Percentiles rank a stretch among this genome's conserved stretches.
phyloP scores from a whole-genome alignment of 1,140 invertebrate species.

The Paraescarpia echinospica region DNA sequence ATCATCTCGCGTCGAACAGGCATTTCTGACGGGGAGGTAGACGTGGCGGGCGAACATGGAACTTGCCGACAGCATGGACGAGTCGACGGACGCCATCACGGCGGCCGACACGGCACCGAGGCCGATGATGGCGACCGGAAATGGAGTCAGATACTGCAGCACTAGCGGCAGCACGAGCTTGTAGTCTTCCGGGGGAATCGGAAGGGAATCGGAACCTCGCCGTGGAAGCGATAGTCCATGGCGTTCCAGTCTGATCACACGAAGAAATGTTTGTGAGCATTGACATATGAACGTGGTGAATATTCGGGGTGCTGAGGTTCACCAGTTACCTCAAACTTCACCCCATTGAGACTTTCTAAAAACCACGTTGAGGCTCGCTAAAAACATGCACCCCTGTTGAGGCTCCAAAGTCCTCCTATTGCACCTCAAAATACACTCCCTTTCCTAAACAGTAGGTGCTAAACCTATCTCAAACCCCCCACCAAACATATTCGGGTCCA shows the following conservation, averaged over 20 bases:
- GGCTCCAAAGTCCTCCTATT: too few relatives aligned
- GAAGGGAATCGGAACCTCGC: constrained; percentile 9
- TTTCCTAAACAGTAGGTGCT: too few relatives aligned
- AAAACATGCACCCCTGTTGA: background rate
- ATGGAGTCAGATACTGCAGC: constrained; percentile 62
- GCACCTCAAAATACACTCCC: too few relatives aligned
- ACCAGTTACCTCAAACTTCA: too few relatives aligned
- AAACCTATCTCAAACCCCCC: too few relatives aligned
- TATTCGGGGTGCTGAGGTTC: too few relatives aligned
- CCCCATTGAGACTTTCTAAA: too few relatives aligned
- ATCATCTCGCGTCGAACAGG: background rate
- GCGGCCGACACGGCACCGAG: constrained; percentile 27
- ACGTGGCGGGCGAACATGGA: constrained; percentile 21
- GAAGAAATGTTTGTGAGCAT: background rate
- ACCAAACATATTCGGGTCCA: too few relatives aligned
- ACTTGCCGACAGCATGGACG: constrained; percentile 18
- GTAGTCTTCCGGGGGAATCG: constrained; percentile 56
- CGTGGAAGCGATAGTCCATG: constrained; percentile 62
- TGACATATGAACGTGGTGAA: background rate
- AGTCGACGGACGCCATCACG: constrained; percentile 25
- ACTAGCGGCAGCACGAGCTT: constrained; percentile 96
- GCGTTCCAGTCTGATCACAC: constrained; percentile 82
- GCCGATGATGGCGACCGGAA: constrained; percentile 30
- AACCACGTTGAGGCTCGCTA: too few relatives aligned
- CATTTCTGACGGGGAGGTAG: constrained; percentile 22